Percentiles rank a stretch among this genome's conserved stretches.
phyloP scores from a whole-genome alignment of 2,113 vertebrate species.

The Eurypyga helias region DNA sequence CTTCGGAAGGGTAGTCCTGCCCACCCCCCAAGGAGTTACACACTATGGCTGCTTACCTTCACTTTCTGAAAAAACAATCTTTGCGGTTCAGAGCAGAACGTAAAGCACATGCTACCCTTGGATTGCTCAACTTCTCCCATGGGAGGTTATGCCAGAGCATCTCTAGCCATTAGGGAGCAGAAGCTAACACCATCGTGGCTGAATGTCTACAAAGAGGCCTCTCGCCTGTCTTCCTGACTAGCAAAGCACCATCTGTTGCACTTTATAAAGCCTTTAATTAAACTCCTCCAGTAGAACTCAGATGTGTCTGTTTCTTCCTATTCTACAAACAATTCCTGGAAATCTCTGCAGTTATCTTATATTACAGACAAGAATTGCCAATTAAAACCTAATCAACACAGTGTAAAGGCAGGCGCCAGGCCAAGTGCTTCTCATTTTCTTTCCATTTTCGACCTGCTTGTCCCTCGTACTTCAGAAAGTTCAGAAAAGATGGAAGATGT shows the following conservation, averaged over 20 bases:
- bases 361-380: conserved; percentile 64
- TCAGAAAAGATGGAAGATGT: neutral
- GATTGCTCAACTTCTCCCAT: neutral
- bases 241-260: conserved; percentile 36
- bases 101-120: accelerated
- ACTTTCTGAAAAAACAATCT: neutral
- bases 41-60: no score
- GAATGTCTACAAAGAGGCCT: neutral
- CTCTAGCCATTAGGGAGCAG: neutral
- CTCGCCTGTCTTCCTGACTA: neutral
- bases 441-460: neutral
- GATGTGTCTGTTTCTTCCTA: conserved; percentile 9
- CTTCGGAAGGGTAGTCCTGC: neutral
- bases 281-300: conserved; percentile 43
- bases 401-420: conserved; percentile 38
- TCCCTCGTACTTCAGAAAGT: neutral
- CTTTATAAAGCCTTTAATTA: conserved; percentile 31
- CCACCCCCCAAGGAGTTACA: neutral
- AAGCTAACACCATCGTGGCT: neutral
- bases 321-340: conserved; percentile 34
- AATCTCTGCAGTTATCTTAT: conserved; percentile 60
- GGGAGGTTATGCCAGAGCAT: neutral
- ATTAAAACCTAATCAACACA: conserved; percentile 62
- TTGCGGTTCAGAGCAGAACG: neutral
- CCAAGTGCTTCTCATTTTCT: conserved; percentile 31